Conservation (phyloP, 2,113 vertebrate genomes). For the Rhizomys pruinosus region DNA sequence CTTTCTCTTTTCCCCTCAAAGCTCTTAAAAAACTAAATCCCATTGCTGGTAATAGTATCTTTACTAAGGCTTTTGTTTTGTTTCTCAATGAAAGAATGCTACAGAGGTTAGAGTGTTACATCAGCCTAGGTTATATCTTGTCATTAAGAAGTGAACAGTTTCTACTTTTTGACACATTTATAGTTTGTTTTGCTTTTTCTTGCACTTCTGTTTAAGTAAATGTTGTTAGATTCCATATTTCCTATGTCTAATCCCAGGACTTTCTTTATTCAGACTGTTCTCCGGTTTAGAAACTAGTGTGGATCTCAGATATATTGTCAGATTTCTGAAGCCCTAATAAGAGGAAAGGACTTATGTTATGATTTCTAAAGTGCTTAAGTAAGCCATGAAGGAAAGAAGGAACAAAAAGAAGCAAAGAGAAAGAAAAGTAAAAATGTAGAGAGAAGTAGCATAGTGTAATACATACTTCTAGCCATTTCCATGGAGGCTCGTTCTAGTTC, state of each 20-base stretch:
- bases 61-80: neutral
- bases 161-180: neutral
- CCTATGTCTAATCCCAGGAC: neutral
- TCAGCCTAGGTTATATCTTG: neutral
- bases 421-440: neutral
- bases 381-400: neutral
- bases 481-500: neutral
- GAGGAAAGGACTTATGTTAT: slow-evolving; percentile 21
- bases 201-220: neutral
- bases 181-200: neutral
- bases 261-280: neutral
- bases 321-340: neutral
- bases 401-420: neutral
- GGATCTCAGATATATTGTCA: neutral
- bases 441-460: neutral
- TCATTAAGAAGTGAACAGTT: neutral
- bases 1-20: neutral
- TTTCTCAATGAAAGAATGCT: neutral
- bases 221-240: neutral
- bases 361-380: slow-evolving; percentile 61
- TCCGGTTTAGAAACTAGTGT: neutral
- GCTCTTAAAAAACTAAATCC: neutral
- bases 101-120: neutral
- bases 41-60: slow-evolving; percentile 12
- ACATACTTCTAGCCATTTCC: neutral